Evolutionary conservation across 2,113 vertebrate species (phyloP), one percentile per base, ranked within the genome.

Genomic region (Cottus gobio): DNA sequence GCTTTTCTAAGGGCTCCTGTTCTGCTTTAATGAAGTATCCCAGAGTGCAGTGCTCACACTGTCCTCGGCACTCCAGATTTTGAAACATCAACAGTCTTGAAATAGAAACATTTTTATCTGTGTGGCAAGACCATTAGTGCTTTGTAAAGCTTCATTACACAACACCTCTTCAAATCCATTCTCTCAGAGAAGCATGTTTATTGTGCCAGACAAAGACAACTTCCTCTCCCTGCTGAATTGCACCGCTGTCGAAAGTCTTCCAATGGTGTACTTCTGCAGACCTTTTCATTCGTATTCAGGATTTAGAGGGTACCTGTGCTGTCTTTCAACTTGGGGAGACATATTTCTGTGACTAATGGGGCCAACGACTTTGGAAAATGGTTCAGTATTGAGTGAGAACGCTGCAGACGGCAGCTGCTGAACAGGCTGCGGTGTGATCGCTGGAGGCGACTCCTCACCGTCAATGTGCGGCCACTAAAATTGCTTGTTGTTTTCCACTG

Each of bases 121-220:
- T 73, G 79, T 58, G 74, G 48, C 75, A 24, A 71, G 60, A 68
- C 75, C 68, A 79, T 91, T 83, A 81, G 64, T 9, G 66, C 37
- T 71, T 54, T 57, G 83, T 71, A 42, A 87, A 83, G 83, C 76
- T 79, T 87, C 80, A 83, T 82, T 85, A 85, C 87, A 85, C 77
- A 65, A 63, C 30, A 63, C 61, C 48, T 77, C 71, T 62, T 71
- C 39, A 52, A 28, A 66, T 84, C 48, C n/a, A 22, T 39, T 71
- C 61, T 36, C 60, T 44, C 75, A 36, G 15, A 85, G 77, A 87
- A 28, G 64, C 80, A 31, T 68, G 79, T 83, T 77, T n/a, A 81
- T 34, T 7, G 46, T 42, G 50, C 30, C 26, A 66, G 20, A 31
- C 50, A 62, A 58, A 80, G 63, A 66, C 71, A 50, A 42, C 48